A percentile compares a stretch with the other conserved stretches of the same genome.
phyloP scores from a whole-genome alignment of 2,888 invertebrate species.

The Meloe dianella region DNA sequence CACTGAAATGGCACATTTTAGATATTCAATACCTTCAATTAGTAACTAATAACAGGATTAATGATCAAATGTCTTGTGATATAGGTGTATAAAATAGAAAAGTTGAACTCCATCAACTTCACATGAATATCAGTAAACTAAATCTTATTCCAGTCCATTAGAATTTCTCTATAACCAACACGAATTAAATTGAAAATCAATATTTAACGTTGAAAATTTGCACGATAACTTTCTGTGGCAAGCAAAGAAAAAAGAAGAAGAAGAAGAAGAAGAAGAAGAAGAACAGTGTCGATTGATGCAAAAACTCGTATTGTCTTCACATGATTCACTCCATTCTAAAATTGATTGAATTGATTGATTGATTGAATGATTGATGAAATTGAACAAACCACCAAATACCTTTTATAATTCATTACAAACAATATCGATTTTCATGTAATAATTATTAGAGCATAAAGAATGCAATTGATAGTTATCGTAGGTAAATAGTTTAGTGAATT shows the following conservation, averaged over 20 bases:
- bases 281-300: neutral
- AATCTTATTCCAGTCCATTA: slow-evolving; percentile 6
- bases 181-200: neutral
- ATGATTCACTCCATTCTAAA: neutral
- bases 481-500: neutral
- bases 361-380: neutral
- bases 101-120: neutral
- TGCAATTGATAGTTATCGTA: no score
- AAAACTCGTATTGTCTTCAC: neutral
- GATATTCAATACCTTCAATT: neutral
- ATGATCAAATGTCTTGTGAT: neutral
- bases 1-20: neutral
- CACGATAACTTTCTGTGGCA: neutral
- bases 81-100: neutral
- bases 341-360: neutral
- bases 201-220: neutral
- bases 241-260: neutral
- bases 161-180: neutral
- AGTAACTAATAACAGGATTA: neutral
- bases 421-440: neutral
- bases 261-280: neutral
- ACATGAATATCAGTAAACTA: neutral
- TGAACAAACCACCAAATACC: neutral
- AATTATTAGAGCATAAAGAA: neutral
- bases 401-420: neutral